Evolutionary conservation across 2,797 vertebrate genomes (phyloP).

Genomic region (Hirundo rustica): DNA sequence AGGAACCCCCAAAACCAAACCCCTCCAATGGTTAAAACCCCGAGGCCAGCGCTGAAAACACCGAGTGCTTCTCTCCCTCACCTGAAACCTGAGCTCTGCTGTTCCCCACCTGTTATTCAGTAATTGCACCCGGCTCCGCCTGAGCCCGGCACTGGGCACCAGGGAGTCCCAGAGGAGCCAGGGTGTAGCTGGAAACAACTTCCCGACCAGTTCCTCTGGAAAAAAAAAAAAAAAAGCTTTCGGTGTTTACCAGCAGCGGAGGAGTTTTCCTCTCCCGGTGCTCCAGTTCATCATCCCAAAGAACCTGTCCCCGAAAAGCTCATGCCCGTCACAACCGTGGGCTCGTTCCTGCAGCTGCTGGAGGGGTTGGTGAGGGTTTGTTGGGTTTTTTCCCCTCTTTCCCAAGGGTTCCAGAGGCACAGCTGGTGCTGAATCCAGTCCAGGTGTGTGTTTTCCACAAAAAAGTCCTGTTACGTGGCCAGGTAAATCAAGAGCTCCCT

Average conservation of each 20-base stretch:
- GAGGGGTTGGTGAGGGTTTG: background rate
- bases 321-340: background rate
- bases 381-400: background rate
- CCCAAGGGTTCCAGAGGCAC: background rate
- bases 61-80: background rate
- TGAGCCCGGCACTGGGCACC: background rate
- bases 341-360: background rate
- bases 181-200: background rate
- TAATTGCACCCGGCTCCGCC: background rate
- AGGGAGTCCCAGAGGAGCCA: background rate
- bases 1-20: background rate
- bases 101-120: background rate
- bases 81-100: background rate
- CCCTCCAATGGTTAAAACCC: background rate
- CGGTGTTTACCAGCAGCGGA: background rate
- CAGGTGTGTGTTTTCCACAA: conserved; percentile 1
- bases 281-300: background rate
- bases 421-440: background rate
- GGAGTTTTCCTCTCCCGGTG: background rate
- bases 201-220: background rate
- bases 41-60: background rate
- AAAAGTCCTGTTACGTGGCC: background rate
- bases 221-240: background rate
- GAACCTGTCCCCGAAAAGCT: background rate
- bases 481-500: background rate